Conservation (phyloP, 2,113 vertebrate species). For the Scortum barcoo region DNA sequence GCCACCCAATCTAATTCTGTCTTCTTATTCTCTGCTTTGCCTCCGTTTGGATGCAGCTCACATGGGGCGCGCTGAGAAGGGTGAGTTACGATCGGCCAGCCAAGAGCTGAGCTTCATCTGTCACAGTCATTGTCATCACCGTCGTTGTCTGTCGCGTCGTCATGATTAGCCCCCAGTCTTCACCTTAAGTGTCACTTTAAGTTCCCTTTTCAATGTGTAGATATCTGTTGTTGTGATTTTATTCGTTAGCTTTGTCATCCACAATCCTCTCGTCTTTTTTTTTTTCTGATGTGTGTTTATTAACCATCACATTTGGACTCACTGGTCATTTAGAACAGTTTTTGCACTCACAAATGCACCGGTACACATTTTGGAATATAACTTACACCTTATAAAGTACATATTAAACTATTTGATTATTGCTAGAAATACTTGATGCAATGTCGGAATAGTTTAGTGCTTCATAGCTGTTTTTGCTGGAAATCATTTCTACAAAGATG, state of each 20-base stretch:
- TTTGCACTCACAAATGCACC: constrained; percentile 12
- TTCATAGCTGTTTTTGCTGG: background rate
- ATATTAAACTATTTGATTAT: constrained; percentile 22
- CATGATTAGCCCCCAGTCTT: constrained; percentile 9
- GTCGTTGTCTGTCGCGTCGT: constrained; percentile 16
- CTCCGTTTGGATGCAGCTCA: constrained; percentile 75
- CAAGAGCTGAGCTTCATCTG: constrained; percentile 58
- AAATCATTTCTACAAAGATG: constrained; percentile 13
- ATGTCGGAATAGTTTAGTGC: background rate
- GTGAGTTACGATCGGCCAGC: constrained; percentile 74
- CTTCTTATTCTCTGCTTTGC: constrained; percentile 75
- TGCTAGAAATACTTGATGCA: background rate
- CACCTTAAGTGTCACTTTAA: background rate
- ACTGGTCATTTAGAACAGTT: background rate
- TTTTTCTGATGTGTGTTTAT: constrained; percentile 13
- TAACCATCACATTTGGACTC: constrained; percentile 27
- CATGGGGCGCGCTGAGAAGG: constrained; percentile 82
- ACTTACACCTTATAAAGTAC: background rate
- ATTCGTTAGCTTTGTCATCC: background rate
- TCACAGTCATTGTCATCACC: constrained; percentile 26
- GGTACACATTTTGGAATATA: constrained; percentile 1
- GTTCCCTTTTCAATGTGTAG: constrained; percentile 16
- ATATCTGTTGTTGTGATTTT: background rate
- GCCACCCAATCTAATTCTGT: constrained; percentile 68
- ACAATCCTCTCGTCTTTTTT: constrained; percentile 8